Conservation (phyloP, 2,888 invertebrate genomes). For the Acleris holmiana region DNA sequence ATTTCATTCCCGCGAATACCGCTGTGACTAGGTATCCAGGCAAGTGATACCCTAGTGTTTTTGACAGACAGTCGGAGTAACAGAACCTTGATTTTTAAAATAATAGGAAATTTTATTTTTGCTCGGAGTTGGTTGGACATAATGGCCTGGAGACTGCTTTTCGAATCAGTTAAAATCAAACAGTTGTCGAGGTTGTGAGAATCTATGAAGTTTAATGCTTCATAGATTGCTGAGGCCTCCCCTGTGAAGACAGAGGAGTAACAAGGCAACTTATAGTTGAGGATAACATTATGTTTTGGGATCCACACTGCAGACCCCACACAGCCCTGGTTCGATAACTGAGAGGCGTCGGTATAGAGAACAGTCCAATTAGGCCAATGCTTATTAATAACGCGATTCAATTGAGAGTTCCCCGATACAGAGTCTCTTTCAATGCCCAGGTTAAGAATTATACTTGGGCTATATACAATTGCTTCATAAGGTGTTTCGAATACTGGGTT, state of each 20-base stretch:
- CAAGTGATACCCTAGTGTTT: background rate
- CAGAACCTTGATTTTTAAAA: background rate
- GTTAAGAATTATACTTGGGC: constrained; percentile 1
- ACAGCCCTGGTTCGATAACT: background rate
- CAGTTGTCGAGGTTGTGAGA: constrained; percentile 3
- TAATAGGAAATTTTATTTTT: background rate
- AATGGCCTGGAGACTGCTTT: constrained; percentile 1
- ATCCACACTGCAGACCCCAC: constrained; percentile 7
- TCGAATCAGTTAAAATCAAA: background rate
- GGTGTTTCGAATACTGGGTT: constrained; percentile 4
- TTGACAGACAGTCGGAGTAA: background rate
- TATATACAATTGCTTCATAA: constrained; percentile 1
- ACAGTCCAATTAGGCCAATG: constrained; percentile 3
- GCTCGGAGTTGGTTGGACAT: background rate
- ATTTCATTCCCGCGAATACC: background rate
- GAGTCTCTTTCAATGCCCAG: background rate
- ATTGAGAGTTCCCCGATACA: background rate
- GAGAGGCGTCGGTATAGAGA: constrained; percentile 1
- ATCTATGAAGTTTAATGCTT: constrained; percentile 3
- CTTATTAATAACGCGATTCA: background rate
- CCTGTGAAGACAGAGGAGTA: background rate
- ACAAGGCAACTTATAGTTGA: background rate
- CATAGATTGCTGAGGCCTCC: constrained; percentile 1
- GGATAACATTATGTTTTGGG: constrained; percentile 2
- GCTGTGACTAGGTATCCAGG: background rate